Evolutionary conservation across 1,140 invertebrate genomes (phyloP), one percentile per base, ranked within the genome.

Genomic region (Bombus impatiens): DNA sequence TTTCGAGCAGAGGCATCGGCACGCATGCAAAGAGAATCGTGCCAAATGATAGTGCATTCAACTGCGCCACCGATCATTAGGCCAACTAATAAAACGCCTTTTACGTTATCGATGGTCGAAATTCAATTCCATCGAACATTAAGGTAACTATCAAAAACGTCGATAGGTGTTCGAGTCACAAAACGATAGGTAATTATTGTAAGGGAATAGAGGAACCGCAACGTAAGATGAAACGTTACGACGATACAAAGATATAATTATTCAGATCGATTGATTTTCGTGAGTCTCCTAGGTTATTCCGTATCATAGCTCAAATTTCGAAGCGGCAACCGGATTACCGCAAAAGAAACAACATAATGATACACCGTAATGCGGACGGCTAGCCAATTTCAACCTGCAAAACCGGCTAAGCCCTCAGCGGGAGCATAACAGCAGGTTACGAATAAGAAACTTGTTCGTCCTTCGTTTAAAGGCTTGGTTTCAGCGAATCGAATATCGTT

Each of bases 301-400:
- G 57, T 72, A 71, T 74, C 82, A 68, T 85, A 86, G 47, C 59
- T 72, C 68, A 82, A 75, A 86, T 86, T 86, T 86, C 84, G 79
- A 68, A 18, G 3, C 42, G 44, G 78, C 70, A 68, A 82, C 78
- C 71, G 78, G 78, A 75, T 67, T 53, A 18, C 84, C 57, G 79
- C 79, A 90, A 86, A 90, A 83, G 68, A 86, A 88, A 82, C 84
- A 88, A 62, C 71, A 71, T 86, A 88, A 91, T 83, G 77, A 72
- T 32, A n/a, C 47, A 76, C 67, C 88, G 76, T 87, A 89, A 89
- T 82, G 67, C 78, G 57, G 47, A 85, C 79, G 77, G 86, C 82
- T 87, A 86, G 84, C 88, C 90, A 91, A 89, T 89, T 89, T 84
- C 78, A 91, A 91, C 90, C 90, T 89, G 90, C 89, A 91, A 89